Evolutionary conservation across 2,888 invertebrate species (phyloP), one percentile per base, ranked within the genome.

Genomic region (Acanthoscelides obtectus): DNA sequence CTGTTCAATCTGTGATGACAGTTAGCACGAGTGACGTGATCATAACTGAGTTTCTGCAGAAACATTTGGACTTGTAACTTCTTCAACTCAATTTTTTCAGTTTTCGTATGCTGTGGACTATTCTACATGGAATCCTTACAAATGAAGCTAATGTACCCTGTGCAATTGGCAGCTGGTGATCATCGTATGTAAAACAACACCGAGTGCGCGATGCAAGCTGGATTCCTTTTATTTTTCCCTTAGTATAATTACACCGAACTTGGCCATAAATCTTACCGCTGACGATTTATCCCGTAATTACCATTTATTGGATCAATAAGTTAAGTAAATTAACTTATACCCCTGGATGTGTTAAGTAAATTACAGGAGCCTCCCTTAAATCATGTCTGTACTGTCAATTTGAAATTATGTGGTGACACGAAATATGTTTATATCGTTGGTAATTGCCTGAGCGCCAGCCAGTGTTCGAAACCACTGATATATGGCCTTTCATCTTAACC

Each of bases 231-330:
- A 21, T 21, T 20, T 66, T 66, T 66, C 21, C 20, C 20, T 20
- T 66, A n/a, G n/a, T n/a, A 22, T 66, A 66, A 66, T 66, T 66
- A 66, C 66, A 2, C 1, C 66, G 6, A 66, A 66, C 66, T 20
- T 21, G 66, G 17, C 70, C 27, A 75, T 76, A 76, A 76, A 76
- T 76, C 74, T 72, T 22, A 27, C 22, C 71, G 70, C 68, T 73
- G 76, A 74, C 74, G 76, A 76, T 75, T 76, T 74, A 74, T 76
- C 73, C 68, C 71, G 69, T 74, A 74, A 75, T 76, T 76, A 75
- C 74, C 73, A 71, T 73, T 75, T 73, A 74, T 75, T 73, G 73
- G 73, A 72, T 73, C 76, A 74, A 73, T 76, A 75, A 71, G 72
- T 75, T 75, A 70, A 72, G 71, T 69, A 76, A 75, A 76, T 76